phyloP scores from a whole-genome alignment of 2,113 vertebrate species.

The Gnathonemus longibarbis region DNA sequence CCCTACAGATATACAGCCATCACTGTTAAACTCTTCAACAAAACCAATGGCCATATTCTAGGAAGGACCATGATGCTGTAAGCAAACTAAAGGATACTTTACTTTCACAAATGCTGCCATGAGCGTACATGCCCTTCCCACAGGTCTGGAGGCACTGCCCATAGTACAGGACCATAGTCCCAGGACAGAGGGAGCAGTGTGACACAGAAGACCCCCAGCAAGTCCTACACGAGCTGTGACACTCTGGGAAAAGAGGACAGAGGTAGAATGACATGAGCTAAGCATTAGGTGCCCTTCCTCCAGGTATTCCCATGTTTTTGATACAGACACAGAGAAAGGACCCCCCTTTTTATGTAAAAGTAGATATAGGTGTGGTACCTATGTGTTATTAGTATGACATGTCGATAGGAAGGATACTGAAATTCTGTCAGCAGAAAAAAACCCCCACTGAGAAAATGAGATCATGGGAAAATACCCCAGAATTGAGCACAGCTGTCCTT shows the following conservation, averaged over 20 bases:
- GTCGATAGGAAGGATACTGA: not conserved
- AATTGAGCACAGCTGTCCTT: conserved; percentile 56
- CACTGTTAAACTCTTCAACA: not conserved
- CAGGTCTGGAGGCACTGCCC: conserved; percentile 75
- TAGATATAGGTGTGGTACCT: not conserved
- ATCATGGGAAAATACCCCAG: conserved; percentile 55
- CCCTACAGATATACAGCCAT: not conserved
- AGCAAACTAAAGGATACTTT: conserved; percentile 26
- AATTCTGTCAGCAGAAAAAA: not conserved
- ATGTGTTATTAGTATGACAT: not conserved
- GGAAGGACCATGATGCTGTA: not conserved
- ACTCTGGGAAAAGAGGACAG: conserved; percentile 55
- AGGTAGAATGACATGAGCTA: not conserved
- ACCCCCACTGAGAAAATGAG: not conserved
- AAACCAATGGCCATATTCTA: not conserved
- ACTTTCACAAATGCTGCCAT: conserved; percentile 71
- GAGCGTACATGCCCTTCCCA: conserved; percentile 73
- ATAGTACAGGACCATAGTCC: conserved; percentile 49
- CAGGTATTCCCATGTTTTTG: not conserved
- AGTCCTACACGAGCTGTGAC: conserved; percentile 69
- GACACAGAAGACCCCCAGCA: conserved; percentile 70
- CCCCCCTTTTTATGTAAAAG: not conserved
- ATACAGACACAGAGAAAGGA: not conserved
- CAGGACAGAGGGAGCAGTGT: conserved; percentile 68
- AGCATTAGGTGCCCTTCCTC: not conserved